Evolutionary conservation across 2,113 vertebrate genomes (phyloP), one percentile per base, ranked within the genome.

Genomic region (Xiphophorus couchianus): DNA sequence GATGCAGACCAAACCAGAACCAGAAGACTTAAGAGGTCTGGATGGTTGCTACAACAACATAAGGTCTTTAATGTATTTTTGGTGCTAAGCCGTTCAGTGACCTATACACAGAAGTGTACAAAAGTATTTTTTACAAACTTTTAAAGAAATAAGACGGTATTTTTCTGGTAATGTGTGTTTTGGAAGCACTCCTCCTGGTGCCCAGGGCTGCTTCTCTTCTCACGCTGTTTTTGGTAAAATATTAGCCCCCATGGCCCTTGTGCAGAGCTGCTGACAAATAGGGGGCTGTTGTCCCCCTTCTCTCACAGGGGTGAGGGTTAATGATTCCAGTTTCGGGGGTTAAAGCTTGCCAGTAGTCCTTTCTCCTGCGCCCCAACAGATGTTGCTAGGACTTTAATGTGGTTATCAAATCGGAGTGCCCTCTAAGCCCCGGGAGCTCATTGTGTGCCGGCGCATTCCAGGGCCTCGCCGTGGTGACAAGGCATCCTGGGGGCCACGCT

Each of bases 301-400:
- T 96, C 94, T 91, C 96, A 92, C 91, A 93, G 93, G 93, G 93
- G 93, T 91, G 78, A 93, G 95, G 95, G 96, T 97, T 97, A 98
- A 98, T 96, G 96, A 97, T 97, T 96, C 95, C 95, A 95, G 91
- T 96, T 96, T 97, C 91, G 94, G 91, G 85, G 90, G 91, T 97
- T 96, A 97, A 97, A 96, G 96, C 96, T 95, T 95, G 89, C 91
- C 95, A 94, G 96, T 97, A 95, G 95, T 93, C 93, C 95, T 97
- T 97, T 98, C 96, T 97, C 95, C 93, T 90, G 93, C 94, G 82
- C 90, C 90, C 89, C 93, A 98, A 96, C 96, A 99, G 97, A 99
- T 98, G 98, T 98, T 98, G 96, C 95, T 95, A 92, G 95, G 93
- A 95, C 94, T 96, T 97, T 99, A 98, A 98, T 97, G 96, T 96